phyloP scores from a whole-genome alignment of 2,113 vertebrate species.

The Equus quagga region DNA sequence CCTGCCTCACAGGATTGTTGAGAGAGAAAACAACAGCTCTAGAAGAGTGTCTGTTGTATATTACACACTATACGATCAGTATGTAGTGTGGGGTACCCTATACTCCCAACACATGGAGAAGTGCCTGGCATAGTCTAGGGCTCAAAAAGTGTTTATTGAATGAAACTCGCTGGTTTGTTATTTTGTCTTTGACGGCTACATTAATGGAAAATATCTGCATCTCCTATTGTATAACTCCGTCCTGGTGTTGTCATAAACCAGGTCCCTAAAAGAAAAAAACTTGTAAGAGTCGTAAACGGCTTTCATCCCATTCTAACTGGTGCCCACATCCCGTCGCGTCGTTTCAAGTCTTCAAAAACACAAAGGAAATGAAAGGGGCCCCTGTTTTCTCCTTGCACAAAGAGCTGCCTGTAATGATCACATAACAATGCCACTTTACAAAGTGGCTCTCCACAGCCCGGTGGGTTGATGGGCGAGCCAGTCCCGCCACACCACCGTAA shows the following conservation, averaged over 20 bases:
- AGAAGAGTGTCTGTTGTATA: no score
- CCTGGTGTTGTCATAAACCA: not conserved
- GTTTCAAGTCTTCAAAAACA: not conserved
- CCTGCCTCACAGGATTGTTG: fast-evolving
- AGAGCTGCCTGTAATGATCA: not conserved
- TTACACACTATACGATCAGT: fast-evolving
- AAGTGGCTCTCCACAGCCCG: not conserved
- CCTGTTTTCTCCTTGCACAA: not conserved
- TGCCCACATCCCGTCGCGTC: not conserved
- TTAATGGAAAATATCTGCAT: not conserved
- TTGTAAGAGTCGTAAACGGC: not conserved
- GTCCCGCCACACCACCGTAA: no score
- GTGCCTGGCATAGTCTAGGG: not conserved
- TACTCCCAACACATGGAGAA: not conserved
- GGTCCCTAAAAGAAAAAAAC: not conserved
- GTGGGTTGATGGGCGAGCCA: not conserved
- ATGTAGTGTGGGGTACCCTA: fast-evolving
- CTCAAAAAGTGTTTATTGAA: not conserved
- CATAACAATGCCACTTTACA: not conserved
- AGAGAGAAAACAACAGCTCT: not conserved
- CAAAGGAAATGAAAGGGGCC: not conserved
- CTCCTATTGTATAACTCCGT: not conserved
- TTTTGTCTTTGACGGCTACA: not conserved
- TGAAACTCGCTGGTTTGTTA: not conserved
- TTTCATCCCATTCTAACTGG: not conserved